Conservation (phyloP, 2,113 vertebrate species). For the Lepus europaeus region DNA sequence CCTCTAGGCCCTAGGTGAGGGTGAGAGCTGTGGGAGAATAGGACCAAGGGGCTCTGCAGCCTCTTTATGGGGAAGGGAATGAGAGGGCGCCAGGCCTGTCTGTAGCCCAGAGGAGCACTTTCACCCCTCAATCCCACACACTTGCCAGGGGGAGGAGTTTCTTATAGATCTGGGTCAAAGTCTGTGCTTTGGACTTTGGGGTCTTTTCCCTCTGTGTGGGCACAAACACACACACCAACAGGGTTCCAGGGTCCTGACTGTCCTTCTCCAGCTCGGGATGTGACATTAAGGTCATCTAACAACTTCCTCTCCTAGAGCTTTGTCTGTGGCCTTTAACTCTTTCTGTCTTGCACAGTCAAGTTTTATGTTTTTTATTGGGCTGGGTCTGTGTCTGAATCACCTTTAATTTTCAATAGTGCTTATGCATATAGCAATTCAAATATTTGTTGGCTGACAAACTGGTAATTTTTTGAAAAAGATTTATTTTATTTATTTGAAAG, state of each 20-base stretch:
- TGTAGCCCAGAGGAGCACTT: not conserved
- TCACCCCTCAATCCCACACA: not conserved
- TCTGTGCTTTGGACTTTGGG: not conserved
- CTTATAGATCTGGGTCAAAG: not conserved
- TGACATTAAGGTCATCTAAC: not conserved
- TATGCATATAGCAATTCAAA: not conserved
- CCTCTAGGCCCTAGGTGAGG: not conserved
- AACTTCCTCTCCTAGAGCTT: not conserved
- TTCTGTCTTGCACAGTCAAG: not conserved
- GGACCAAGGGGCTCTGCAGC: not conserved
- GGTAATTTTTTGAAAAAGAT: not conserved
- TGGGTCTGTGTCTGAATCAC: not conserved
- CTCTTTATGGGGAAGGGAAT: not conserved
- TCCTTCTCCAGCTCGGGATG: too few relatives aligned
- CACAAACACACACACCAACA: not conserved
- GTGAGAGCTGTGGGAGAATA: not conserved
- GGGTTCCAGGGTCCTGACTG: not conserved
- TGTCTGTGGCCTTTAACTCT: not conserved
- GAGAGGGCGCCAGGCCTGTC: not conserved
- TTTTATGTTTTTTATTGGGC: not conserved
- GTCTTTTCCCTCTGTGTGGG: not conserved
- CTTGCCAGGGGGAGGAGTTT: not conserved
- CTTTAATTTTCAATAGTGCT: not conserved
- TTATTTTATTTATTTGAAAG: not conserved
- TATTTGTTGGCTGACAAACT: not conserved